Base-by-base conservation (phyloP, 2,797 vertebrate genomes). In the Halcyon badia region DNA sequence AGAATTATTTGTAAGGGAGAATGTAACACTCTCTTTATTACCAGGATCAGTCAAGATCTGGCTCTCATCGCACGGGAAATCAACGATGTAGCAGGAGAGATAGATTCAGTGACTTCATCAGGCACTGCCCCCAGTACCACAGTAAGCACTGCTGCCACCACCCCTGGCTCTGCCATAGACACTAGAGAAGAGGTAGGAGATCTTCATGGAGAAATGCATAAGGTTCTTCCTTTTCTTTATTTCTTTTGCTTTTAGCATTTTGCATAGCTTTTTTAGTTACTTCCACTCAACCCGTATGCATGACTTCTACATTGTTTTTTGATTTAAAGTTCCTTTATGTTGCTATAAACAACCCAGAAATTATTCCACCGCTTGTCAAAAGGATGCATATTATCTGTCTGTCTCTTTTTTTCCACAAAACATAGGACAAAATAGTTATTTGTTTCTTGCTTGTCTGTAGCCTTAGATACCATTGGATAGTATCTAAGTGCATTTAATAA, bases 11-110 rank as follows among this genome's bases (percentile, higher is more conserved):
- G 20, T 31, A 57, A 44, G 48, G 66, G 31, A 51, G 71, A 95
- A 93, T 95, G 86, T 97, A 96, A 93, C 93, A 33, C 88, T 97
- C 21, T 97, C 90, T 96, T 96, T 91, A n/a, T 97, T 97, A 83
- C 92, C 98, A 99, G 99, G 99, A 99, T 99, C 98, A 99, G 99
- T 98, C 99, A 99, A 98, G 99, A 99, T 98, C 98, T 99, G 98
- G 99, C 99, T 91, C 99, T 99, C 98, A 99, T 99, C 98, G 99
- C 99, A 71, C 99, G 99, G 60, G 99, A 99, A 98, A 99, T 99
- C 98, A 99, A 99, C 96, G 99, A 99, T 56, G 99, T 99, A 97
- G 99, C 99, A n/a, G 99, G 99, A 73, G 99, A 99, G 98, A 99
- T 99, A 90, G 99, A 99, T 98, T 99, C 99, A 5, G 99, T 99